Evolutionary conservation across 2,797 vertebrate genomes (phyloP), one percentile per base, ranked within the genome.

Genomic region (Pseudochaenichthys georgianus): DNA sequence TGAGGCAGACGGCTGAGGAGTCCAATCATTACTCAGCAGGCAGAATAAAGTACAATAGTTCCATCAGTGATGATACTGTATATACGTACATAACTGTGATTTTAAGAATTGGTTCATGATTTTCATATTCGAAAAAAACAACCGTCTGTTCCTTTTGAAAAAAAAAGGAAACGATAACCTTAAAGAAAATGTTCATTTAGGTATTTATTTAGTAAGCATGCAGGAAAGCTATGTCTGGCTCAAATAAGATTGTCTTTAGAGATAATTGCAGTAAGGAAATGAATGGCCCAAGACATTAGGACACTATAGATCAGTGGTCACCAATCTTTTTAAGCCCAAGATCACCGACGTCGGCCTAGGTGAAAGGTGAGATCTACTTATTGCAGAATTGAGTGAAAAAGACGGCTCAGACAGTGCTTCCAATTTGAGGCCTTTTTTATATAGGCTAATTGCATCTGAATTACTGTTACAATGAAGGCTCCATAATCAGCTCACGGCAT

Each of bases 1-100:
- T 41, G 58, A 47, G 48, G 60, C 50, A 12, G 60, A 38, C 54
- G 17, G 13, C 64, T 15, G 48, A 70, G 68, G 34, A 53, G 17
- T 50, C 6, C 54, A 41, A 51, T 42, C 34, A 63, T 51, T 28
- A 42, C 28, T 58, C 47, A 54, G 28, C 28, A 61, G 57, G 34
- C 45, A 38, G 21, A 47, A 58, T 6, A 15, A 41, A 31, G 53
- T 1, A 31, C 15, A 51, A 65, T 38, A 64, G 8, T 47, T 43
- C 55, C 13, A 31, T 60, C n/a, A 16, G 9, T 28, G 59, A 54
- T 0, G 0, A 60, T 10, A 46, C 12, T 28, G 28, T 28, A 28
- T 38, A 38, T 38, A 38, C 34, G 8, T 9, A 43, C 23, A 9
- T 41, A 69, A 50, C 16, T 55, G 15, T 9, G 21, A 23, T 28